These are phyloP conservation scores for Xestia rhomboidea DNA, from an alignment of 2,888 invertebrate species.

Conservation along the genomic window DNA sequence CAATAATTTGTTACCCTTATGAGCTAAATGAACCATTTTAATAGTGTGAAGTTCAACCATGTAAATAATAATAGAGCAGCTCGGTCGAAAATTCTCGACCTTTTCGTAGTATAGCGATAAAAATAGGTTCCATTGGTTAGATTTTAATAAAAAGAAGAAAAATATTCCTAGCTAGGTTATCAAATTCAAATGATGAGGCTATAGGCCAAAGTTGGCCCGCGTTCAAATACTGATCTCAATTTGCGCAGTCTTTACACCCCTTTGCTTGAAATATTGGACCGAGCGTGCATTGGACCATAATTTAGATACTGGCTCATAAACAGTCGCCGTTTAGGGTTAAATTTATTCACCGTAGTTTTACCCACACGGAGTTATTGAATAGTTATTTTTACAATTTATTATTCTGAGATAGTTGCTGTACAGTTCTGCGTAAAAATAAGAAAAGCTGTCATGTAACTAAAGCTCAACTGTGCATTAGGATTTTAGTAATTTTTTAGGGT, in stretches of 20 bases:
- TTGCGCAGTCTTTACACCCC: constrained; percentile 76
- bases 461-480: neutral
- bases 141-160: neutral
- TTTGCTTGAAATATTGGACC: constrained; percentile 76
- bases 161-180: neutral
- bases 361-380: neutral
- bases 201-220: constrained; percentile 51
- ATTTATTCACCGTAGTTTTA: constrained; percentile 30
- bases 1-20: constrained; percentile 2
- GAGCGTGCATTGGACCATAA: constrained; percentile 72
- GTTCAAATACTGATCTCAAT: constrained; percentile 71
- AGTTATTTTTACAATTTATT: neutral
- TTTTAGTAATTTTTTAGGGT: neutral
- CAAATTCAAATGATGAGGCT: constrained; percentile 28
- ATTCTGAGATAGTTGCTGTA: neutral
- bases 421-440: neutral
- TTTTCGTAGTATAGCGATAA: neutral
- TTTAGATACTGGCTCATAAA: constrained; percentile 61
- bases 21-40: constrained; percentile 7
- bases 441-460: neutral
- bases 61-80: neutral
- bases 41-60: constrained; percentile 36
- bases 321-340: constrained; percentile 31
- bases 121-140: neutral
- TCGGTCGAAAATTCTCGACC: neutral